Evolutionary conservation across 2,797 vertebrate species (phyloP).

Genomic region (Smutsia gigantea): DNA sequence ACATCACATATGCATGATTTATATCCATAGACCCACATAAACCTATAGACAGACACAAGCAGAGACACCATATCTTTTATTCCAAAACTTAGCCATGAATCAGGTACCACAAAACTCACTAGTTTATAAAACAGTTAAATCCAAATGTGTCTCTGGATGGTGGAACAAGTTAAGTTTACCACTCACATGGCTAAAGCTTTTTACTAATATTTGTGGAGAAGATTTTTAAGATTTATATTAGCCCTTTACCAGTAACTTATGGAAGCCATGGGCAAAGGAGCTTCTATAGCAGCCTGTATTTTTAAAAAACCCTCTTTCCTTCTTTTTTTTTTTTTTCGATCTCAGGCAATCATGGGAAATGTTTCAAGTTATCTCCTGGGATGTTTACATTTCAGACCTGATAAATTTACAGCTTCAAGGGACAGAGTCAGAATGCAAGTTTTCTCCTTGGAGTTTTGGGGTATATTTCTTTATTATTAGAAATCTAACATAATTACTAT

Average conservation of each 20-base stretch:
- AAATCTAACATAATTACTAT: background rate
- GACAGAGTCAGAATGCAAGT: background rate
- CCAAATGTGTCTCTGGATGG: background rate
- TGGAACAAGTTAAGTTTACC: background rate
- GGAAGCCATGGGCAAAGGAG: background rate
- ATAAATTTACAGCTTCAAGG: background rate
- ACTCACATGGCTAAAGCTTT: background rate
- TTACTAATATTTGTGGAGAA: conserved; percentile 5
- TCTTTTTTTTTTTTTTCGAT: background rate
- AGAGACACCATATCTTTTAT: background rate
- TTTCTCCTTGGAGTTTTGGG: background rate
- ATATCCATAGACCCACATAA: background rate
- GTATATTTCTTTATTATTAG: background rate
- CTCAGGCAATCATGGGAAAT: background rate
- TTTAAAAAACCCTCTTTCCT: background rate
- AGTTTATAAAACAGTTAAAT: background rate
- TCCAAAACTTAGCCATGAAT: background rate
- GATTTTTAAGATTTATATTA: background rate
- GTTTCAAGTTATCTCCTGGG: background rate
- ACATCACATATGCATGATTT: background rate
- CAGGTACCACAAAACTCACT: background rate
- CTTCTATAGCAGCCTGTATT: background rate
- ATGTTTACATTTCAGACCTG: background rate
- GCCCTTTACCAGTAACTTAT: background rate
- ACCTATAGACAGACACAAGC: background rate